phyloP scores from a whole-genome alignment of 2,797 vertebrate species.

The Telmatherina bonti region DNA sequence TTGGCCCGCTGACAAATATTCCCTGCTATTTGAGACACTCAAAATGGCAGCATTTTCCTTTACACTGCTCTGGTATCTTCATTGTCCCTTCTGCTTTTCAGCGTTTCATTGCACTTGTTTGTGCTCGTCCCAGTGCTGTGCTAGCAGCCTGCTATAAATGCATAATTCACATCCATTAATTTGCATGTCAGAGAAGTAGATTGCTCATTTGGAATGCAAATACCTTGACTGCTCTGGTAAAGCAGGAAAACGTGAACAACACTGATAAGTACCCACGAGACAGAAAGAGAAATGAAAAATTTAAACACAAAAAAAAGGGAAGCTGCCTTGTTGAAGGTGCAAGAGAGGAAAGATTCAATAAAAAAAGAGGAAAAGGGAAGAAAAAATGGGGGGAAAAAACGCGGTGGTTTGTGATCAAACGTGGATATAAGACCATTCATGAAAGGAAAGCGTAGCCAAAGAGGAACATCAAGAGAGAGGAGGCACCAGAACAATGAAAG shows the following conservation, averaged over 20 bases:
- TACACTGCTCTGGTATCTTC: conserved; percentile 21
- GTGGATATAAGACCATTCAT: conserved; percentile 21
- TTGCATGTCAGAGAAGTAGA: conserved; percentile 81
- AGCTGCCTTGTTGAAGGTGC: conserved; percentile 34
- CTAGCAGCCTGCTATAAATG: conserved; percentile 67
- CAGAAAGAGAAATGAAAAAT: not conserved
- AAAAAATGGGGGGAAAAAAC: conserved; percentile 22
- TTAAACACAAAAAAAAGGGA: conserved; percentile 29
- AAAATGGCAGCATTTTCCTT: conserved; percentile 34
- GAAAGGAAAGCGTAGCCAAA: conserved; percentile 39
- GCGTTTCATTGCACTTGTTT: conserved; percentile 26
- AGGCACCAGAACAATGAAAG: conserved; percentile 64
- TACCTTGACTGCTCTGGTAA: conserved; percentile 73
- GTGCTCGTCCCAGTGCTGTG: conserved; percentile 35
- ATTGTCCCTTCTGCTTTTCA: conserved; percentile 9
- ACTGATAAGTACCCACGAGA: conserved; percentile 66
- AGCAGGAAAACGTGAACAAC: conserved; percentile 64
- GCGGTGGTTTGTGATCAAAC: conserved; percentile 33
- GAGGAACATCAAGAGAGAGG: conserved; percentile 36
- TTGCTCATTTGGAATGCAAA: conserved; percentile 84
- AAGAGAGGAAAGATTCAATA: conserved; percentile 37
- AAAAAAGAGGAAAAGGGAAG: conserved; percentile 32
- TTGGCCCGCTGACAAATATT: not conserved
- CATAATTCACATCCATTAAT: conserved; percentile 80
- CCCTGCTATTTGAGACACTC: not conserved